Evolutionary conservation across 2,113 vertebrate species (phyloP).

Genomic region (Epinephelus lanceolatus): DNA sequence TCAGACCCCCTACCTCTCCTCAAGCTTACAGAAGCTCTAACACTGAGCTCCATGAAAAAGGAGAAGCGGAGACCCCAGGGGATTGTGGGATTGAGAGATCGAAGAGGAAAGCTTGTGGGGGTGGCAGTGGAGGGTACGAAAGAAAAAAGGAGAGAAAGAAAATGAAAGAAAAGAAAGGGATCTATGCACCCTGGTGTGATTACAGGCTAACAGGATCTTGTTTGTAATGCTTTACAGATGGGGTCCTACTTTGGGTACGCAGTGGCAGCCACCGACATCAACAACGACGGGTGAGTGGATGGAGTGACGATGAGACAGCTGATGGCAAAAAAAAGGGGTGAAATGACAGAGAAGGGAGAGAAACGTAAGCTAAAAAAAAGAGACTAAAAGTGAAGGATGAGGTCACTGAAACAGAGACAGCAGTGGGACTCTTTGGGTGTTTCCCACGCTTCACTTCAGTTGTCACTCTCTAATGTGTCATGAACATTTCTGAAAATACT

Average conservation of each 20-base stretch:
- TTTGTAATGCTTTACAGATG: conserved; percentile 88
- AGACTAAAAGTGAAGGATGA: not conserved
- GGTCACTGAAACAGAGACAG: conserved; percentile 25
- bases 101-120: conserved; percentile 52
- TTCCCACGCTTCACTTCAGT: not conserved
- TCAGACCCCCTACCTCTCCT: conserved; percentile 31
- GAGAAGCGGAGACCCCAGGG: conserved; percentile 46
- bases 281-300: conserved; percentile 90
- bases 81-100: conserved; percentile 61
- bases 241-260: conserved; percentile 93
- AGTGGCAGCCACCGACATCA: conserved; percentile 90
- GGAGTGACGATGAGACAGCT: conserved; percentile 24
- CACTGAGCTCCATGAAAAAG: conserved; percentile 61
- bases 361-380: conserved; percentile 5
- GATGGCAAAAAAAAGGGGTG: conserved; percentile 13
- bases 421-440: not conserved
- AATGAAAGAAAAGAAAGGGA: conserved; percentile 60
- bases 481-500: not conserved
- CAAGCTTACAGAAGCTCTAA: conserved; percentile 47
- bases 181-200: conserved; percentile 58
- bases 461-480: conserved; percentile 35
- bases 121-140: conserved; percentile 28
- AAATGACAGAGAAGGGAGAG: not conserved
- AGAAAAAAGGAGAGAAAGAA: conserved; percentile 45
- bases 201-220: conserved; percentile 66